These are phyloP conservation scores for Platyscapa corneri DNA, from an alignment of 1,140 invertebrate species.

Conservation along the genomic window DNA sequence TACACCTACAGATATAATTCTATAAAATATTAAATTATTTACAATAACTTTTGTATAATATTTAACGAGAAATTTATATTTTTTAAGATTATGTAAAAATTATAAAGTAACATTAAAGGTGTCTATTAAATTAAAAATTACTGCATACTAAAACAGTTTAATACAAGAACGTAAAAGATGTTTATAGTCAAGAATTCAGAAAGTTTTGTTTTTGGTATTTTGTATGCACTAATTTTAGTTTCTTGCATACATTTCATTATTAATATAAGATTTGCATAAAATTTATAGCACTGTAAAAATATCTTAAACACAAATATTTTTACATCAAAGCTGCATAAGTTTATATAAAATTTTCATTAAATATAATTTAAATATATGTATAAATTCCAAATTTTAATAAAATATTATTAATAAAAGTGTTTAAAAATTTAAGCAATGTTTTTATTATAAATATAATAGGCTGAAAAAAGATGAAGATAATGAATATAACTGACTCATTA, in stretches of 20 bases:
- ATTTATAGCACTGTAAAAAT: conserved; percentile 25
- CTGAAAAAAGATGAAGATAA: no score
- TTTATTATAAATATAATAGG: no score
- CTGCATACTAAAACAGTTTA: conserved; percentile 22
- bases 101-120: conserved; percentile 5
- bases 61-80: no score
- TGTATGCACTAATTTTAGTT: conserved; percentile 18
- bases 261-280: conserved; percentile 18
- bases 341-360: conserved; percentile 8
- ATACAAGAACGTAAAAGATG: conserved; percentile 22
- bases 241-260: conserved; percentile 25
- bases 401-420: not conserved
- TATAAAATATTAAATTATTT: no score
- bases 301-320: conserved; percentile 21
- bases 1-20: no score
- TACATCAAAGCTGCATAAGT: not conserved
- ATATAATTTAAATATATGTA: not conserved
- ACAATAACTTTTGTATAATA: no score
- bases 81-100: not conserved
- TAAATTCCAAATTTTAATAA: not conserved
- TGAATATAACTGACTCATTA: no score
- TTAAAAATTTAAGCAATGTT: no score
- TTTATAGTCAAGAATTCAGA: conserved; percentile 10
- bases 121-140: conserved; percentile 22
- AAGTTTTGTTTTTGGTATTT: conserved; percentile 14